These are phyloP conservation scores for Minunthozetes semirufus DNA, from an alignment of 2,888 invertebrate species.

Conservation along the genomic window DNA sequence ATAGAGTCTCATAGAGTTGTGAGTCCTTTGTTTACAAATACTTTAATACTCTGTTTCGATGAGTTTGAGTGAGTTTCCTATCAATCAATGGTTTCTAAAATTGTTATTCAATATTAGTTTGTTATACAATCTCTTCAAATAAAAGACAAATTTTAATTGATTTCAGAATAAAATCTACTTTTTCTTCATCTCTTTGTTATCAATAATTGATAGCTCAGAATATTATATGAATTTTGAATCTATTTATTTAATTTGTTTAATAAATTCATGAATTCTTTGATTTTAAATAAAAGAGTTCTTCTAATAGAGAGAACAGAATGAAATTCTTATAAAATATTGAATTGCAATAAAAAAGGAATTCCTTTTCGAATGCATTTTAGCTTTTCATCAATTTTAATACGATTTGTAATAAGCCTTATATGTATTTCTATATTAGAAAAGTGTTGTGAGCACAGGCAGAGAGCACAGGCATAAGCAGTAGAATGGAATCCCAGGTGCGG, in stretches of 20 bases:
- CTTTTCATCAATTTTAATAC: conserved; percentile 29
- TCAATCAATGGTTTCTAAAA: background rate
- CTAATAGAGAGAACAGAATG: background rate
- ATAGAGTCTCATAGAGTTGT: background rate
- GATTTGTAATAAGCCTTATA: conserved; percentile 26
- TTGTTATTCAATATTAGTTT: background rate
- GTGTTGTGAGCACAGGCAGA: background rate
- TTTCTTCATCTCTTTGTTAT: too few species aligned
- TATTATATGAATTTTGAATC: too few species aligned
- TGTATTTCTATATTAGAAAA: background rate
- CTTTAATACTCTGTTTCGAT: background rate
- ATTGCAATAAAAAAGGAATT: conserved; percentile 2
- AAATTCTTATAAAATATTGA: conserved; percentile 3
- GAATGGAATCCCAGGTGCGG: conserved; percentile 19
- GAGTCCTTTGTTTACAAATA: conserved; percentile 1
- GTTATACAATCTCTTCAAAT: background rate
- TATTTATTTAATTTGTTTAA: too few species aligned
- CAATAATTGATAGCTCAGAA: too few species aligned
- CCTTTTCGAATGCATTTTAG: background rate
- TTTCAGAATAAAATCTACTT: too few species aligned
- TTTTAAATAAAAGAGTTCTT: too few species aligned
- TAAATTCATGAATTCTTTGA: too few species aligned
- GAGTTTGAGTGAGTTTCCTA: background rate
- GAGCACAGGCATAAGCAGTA: background rate
- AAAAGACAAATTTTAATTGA: background rate